These are phyloP conservation scores for Halocynthia aurantium DNA, from an alignment of 23 tunicate species.

Conservation along the genomic window DNA sequence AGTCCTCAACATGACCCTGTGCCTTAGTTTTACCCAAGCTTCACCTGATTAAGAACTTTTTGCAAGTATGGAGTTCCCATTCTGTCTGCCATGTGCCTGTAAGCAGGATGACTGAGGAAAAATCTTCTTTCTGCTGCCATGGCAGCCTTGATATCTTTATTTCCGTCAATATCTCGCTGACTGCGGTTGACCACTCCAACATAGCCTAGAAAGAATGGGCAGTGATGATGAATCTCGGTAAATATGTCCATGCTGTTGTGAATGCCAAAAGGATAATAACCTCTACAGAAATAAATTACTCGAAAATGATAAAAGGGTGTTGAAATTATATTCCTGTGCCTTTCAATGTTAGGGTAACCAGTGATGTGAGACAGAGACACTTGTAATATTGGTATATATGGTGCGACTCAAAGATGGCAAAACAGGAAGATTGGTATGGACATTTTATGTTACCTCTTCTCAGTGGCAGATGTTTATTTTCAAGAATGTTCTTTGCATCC, in stretches of 20 bases:
- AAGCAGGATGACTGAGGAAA: conserved; percentile 86
- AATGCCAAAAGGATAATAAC: no score
- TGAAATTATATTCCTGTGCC: no score
- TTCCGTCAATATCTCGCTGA: conserved; percentile 97
- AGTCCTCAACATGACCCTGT: no score
- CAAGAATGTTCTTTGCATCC: conserved; percentile 89
- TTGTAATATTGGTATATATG: no score
- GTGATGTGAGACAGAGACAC: no score
- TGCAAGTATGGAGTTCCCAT: conserved; percentile 94
- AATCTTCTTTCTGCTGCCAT: conserved; percentile 87
- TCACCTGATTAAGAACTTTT: conserved; percentile 74
- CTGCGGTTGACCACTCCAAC: conserved; percentile 98
- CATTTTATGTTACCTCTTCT: conserved; percentile 57
- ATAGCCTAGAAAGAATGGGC: conserved; percentile 59
- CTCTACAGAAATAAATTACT: not conserved
- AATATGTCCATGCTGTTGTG: not conserved
- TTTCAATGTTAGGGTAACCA: no score
- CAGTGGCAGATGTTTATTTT: conserved; percentile 88
- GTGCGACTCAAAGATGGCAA: no score
- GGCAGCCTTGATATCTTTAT: conserved; percentile 96
- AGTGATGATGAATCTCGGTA: not conserved
- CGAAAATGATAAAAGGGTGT: not conserved
- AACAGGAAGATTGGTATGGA: no score
- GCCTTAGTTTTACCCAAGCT: no score
- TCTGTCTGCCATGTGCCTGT: conserved; percentile 98